These are phyloP conservation scores for Caenorhabditis sp. DNA, from an alignment of 2,888 invertebrate species.

Conservation along the genomic window DNA sequence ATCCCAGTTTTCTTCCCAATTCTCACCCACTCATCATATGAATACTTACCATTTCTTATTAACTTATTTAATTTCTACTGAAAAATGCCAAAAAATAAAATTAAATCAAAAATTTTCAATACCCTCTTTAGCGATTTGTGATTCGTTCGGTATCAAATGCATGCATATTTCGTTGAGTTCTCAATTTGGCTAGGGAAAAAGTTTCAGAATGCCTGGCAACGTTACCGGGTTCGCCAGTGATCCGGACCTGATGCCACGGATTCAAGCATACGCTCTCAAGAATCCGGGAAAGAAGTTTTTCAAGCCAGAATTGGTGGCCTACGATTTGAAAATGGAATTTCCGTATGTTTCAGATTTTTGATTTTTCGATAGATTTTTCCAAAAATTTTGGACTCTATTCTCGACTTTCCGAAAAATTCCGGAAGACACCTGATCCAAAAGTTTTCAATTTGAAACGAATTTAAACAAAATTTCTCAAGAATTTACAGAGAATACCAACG, in stretches of 20 bases:
- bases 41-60: slow-evolving; percentile 17
- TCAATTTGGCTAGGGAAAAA: background rate
- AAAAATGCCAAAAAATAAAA: slow-evolving; percentile 34
- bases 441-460: background rate
- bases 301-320: slow-evolving; percentile 70
- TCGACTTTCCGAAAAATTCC: background rate
- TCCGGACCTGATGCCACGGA: slow-evolving; percentile 65
- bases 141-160: slow-evolving; percentile 47
- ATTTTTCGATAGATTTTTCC: background rate
- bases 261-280: slow-evolving; percentile 68
- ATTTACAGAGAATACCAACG: slow-evolving; percentile 73
- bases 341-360: slow-evolving; percentile 63
- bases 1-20: slow-evolving; percentile 36
- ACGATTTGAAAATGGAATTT: slow-evolving; percentile 73
- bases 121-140: slow-evolving; percentile 1
- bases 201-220: slow-evolving; percentile 34
- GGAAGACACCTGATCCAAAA: background rate
- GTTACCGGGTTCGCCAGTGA: slow-evolving; percentile 61
- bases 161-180: slow-evolving; percentile 26
- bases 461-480: background rate
- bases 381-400: too few species aligned
- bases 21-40: background rate
- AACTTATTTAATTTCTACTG: slow-evolving; percentile 24
- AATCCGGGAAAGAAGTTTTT: slow-evolving; percentile 63
- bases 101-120: background rate